A percentile compares a stretch with the other conserved stretches of the same genome.
These are phyloP conservation scores for Nothoprocta pentlandii DNA, from an alignment of 2,113 vertebrate species.

Conservation along the genomic window DNA sequence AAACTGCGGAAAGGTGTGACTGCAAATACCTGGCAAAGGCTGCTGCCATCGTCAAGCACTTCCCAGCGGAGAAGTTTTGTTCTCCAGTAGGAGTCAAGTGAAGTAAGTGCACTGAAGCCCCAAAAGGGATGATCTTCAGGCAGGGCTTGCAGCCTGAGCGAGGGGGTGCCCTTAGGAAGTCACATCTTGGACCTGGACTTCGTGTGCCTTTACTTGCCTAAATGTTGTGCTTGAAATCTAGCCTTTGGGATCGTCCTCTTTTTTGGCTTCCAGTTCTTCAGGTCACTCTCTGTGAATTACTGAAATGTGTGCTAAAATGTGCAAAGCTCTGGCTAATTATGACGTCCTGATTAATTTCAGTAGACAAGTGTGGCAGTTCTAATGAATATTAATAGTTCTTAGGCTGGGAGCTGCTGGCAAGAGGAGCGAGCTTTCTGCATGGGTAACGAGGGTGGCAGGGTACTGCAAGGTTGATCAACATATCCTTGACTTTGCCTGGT, in stretches of 20 bases:
- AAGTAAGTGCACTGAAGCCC: neutral
- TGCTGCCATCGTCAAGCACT: neutral
- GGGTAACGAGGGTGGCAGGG: neutral
- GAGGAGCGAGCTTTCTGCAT: constrained; percentile 7
- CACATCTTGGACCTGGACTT: neutral
- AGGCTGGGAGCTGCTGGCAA: constrained; percentile 40
- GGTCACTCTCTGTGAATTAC: constrained; percentile 28
- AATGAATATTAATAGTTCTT: constrained; percentile 57
- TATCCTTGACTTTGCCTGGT: neutral
- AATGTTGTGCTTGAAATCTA: neutral
- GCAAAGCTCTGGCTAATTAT: constrained; percentile 52
- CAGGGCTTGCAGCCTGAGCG: neutral
- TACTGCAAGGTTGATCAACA: neutral
- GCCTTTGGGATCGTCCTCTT: neutral
- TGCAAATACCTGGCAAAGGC: neutral
- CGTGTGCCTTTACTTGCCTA: neutral
- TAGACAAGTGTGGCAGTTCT: constrained; percentile 32
- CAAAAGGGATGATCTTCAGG: neutral
- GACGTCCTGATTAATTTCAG: constrained; percentile 57
- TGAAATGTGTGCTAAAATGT: constrained; percentile 34
- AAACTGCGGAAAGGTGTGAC: neutral
- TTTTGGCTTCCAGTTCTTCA: constrained; percentile 13
- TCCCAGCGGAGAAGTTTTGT: rapidly evolving
- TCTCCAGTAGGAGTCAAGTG: neutral
- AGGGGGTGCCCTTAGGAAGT: neutral